Conservation (phyloP, 2,113 vertebrate genomes). For the Xiphorhynchus elegans region DNA sequence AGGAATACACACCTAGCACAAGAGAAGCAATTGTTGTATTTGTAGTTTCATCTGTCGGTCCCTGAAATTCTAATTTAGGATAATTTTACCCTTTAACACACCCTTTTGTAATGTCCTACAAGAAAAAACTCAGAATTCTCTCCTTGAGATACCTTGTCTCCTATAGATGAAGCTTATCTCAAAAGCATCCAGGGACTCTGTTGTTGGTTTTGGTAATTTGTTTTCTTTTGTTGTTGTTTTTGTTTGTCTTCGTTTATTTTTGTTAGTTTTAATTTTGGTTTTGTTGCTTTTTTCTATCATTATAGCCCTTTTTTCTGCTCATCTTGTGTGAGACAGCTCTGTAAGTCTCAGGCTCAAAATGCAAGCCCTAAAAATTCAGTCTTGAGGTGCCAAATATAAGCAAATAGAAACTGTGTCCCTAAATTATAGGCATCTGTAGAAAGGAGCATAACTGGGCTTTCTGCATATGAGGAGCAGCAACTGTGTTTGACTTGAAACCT, state of each 20-base stretch:
- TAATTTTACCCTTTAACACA: neutral
- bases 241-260: neutral
- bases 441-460: neutral
- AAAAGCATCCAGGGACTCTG: neutral
- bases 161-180: neutral
- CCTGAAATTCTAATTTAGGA: neutral
- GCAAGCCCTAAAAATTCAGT: neutral
- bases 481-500: neutral
- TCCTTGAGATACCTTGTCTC: neutral
- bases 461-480: neutral
- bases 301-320: neutral
- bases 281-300: neutral
- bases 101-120: neutral
- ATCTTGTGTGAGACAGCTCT: neutral
- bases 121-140: neutral
- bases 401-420: neutral
- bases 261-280: fast-evolving
- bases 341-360: neutral
- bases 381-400: neutral
- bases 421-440: neutral
- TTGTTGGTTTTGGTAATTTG: neutral
- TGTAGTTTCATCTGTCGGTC: neutral
- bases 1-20: neutral
- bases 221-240: neutral
- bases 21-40: neutral